A percentile compares a stretch with the other conserved stretches of the same genome.
Evolutionary conservation across 2,888 invertebrate genomes (phyloP).

Genomic region (Entomobrya proxima): DNA sequence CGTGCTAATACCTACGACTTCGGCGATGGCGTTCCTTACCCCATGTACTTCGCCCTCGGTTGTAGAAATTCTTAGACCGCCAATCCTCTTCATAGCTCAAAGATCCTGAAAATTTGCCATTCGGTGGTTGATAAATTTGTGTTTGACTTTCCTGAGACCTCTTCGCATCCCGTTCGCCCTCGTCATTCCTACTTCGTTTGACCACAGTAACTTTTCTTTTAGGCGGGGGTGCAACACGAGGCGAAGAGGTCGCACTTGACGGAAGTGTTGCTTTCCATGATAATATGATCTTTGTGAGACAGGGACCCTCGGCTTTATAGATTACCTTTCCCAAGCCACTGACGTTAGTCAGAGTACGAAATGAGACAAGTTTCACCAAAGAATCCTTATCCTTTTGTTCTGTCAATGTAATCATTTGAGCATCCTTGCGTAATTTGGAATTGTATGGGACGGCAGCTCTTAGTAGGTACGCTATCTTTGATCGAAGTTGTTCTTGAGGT

Average conservation of each 20-base stretch:
- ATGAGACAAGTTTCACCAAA: not conserved
- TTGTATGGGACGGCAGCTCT: constrained; percentile 6
- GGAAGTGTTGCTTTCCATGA: constrained; percentile 1
- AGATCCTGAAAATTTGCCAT: constrained; percentile 11
- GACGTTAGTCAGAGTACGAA: constrained; percentile 3
- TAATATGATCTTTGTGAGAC: not conserved
- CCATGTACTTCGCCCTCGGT: not conserved
- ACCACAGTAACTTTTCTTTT: not conserved
- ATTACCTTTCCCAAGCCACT: not conserved
- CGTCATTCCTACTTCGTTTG: not conserved
- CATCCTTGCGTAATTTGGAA: not conserved
- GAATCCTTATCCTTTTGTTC: not conserved
- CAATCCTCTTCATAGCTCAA: not conserved
- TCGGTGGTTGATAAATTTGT: constrained; percentile 21
- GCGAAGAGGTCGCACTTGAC: not conserved
- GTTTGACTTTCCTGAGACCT: not conserved
- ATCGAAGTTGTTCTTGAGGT: not conserved
- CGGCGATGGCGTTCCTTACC: not conserved
- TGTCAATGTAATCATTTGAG: not conserved
- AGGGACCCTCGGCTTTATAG: not conserved
- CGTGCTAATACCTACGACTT: not conserved
- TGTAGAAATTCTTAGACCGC: not conserved
- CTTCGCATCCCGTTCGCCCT: not conserved
- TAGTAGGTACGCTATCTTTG: not conserved
- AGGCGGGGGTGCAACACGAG: not conserved